Evolutionary conservation across 64 coral and sea anemone species (phyloP), one percentile per base, ranked within the genome.

Genomic region (Montipora capricornis): DNA sequence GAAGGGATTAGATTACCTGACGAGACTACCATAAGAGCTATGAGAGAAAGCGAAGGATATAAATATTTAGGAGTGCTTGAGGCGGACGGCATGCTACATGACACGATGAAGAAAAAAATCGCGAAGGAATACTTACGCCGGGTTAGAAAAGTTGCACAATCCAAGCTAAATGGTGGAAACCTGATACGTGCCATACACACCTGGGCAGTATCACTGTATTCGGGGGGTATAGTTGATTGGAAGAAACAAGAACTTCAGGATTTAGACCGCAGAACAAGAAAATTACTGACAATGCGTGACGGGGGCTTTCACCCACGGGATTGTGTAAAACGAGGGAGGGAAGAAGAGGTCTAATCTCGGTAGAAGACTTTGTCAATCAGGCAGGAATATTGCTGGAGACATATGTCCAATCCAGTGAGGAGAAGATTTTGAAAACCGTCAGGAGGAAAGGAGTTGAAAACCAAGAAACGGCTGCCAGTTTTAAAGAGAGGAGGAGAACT

Each of bases 171-270:
- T 55, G 68, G 59, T 51, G 87, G 66, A 47, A 89, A 89, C 75
- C 52, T 89, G 47, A 77, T 89, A 20, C 74, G 44, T 58, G 75
- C 87, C 75, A 89, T 89, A 59, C 79, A 89, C 22, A 77, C 87
- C 49, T 59, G 87, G 74, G 74, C 87, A 58, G 47, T 89, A 29
- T 75, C 45, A 13, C 51, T 53, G 9, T 1, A 9, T 53, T 5
- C 51, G 9, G 51, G 51, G 51, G 51, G 51, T 53, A 53, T 53
- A 53, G 9, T 53, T 9, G 51, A 53, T 53, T 53, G 51, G 51
- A 53, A 53, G 51, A 53, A 53, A 53, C 51, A 1, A 53, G 51
- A 53, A 53, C 61, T 66, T 13, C 61, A 66, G 61, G 61, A 66
- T 8, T 66, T 3, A 66, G 61, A 66, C 61, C 11, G 61, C 7